Percentiles rank a stretch among this genome's conserved stretches.
Conservation (phyloP, 2,888 invertebrate species). For the Zygogramma bicolorata region DNA sequence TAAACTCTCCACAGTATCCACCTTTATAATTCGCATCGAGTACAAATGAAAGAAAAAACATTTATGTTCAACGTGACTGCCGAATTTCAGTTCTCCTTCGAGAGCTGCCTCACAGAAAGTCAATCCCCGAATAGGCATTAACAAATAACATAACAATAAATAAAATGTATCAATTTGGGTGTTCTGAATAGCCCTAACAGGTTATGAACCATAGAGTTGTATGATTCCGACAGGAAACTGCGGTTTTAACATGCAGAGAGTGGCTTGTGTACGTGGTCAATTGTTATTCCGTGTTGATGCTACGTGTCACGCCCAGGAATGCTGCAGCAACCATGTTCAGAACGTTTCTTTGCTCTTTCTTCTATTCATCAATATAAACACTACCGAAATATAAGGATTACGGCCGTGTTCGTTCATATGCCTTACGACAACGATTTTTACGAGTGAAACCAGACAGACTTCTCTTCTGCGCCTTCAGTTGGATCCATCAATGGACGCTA, state of each 20-base stretch:
- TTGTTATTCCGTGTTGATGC: slow-evolving; percentile 63
- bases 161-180: slow-evolving; percentile 44
- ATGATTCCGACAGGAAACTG: slow-evolving; percentile 64
- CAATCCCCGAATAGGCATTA: slow-evolving; percentile 10
- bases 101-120: background rate
- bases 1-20: no score
- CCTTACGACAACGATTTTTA: background rate
- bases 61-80: no score
- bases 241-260: slow-evolving; percentile 63
- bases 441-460: background rate
- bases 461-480: background rate
- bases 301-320: slow-evolving; percentile 65
- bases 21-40: no score
- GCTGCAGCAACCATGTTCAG: slow-evolving; percentile 49
- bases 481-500: background rate
- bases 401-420: background rate
- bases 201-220: slow-evolving; percentile 56
- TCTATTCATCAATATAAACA: slow-evolving; percentile 28
- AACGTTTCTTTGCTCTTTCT: slow-evolving; percentile 40
- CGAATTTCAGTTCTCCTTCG: background rate
- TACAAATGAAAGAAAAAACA: no score
- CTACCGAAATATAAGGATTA: slow-evolving; percentile 18
- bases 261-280: slow-evolving; percentile 63
- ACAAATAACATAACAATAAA: slow-evolving; percentile 15
- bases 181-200: slow-evolving; percentile 44